Conservation (phyloP, 30 jellyfish, hydroid and myxozoan species). For the Cassiopea andromeda region DNA sequence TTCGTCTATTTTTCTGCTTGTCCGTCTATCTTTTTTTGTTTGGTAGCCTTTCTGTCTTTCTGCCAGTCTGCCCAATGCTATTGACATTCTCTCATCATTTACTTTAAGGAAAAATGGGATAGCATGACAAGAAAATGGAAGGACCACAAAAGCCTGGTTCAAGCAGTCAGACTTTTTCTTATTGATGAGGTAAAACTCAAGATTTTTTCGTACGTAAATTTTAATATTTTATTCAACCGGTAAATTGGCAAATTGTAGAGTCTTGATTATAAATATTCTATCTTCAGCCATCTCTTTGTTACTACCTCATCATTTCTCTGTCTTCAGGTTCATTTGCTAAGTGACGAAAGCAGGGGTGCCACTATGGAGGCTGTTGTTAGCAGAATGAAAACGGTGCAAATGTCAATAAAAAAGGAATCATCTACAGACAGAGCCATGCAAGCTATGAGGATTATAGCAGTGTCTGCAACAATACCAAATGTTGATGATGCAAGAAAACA, state of each 20-base stretch:
- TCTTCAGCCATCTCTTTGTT: not conserved
- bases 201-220: not conserved
- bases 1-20: too few relatives aligned
- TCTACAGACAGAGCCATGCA: constrained; percentile 27
- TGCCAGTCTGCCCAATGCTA: not conserved
- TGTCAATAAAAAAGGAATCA: constrained; percentile 66
- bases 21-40: too few relatives aligned
- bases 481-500: constrained; percentile 83
- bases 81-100: not conserved
- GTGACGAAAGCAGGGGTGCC: constrained; percentile 95
- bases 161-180: constrained; percentile 81
- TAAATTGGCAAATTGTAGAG: too few relatives aligned
- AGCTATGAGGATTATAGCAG: constrained; percentile 87
- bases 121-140: constrained; percentile 98
- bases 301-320: not conserved
- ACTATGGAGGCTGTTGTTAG: constrained; percentile 99
- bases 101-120: constrained; percentile 98
- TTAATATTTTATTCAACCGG: not conserved
- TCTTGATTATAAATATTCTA: too few relatives aligned
- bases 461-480: constrained; percentile 96
- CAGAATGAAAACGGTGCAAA: constrained; percentile 97
- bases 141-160: constrained; percentile 88
- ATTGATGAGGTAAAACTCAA: constrained; percentile 90
- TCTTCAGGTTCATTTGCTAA: constrained; percentile 79
- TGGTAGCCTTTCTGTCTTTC: not conserved